Base-by-base conservation (phyloP, 2,888 invertebrate genomes). In the Dichetophora obliterata region DNA sequence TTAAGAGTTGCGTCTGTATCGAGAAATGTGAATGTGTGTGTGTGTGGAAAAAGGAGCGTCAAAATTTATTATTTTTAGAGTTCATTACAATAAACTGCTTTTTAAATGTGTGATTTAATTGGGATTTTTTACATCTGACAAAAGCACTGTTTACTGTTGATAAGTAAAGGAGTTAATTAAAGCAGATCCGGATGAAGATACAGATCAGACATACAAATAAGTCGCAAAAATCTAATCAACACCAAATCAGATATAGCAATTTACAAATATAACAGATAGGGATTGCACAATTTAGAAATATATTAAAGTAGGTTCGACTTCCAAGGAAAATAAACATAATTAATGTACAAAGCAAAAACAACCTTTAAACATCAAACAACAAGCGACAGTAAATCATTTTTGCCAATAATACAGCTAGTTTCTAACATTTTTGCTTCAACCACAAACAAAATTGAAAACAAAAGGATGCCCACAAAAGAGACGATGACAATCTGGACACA, bases 401-500 rank as follows among this genome's bases (percentile, higher is more conserved):
- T 48, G 68, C 43, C 43, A 22, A 50, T 22, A 2, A 22, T 16
- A 5, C 19, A 59, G 27, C 16, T 27, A 9, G 59, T 59, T 27
- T 19, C 14, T 43, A 43, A 11, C 11, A 19, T 57, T 1, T 27
- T 9, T 19, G 19, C 57, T 9, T 19, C 57, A 57, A 6, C 1
- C 5, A 19, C 57, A 37, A 68, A 54, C 11, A 27, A 27, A 54
- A 54, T 2, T 22, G 37, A 43, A 61, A 72, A 72, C 2, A 61
- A 72, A 73, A 73, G 27, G n/a, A 50, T 27, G 69, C 14, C 54
- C 54, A 54, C 24, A 57, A 75, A 24, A 50, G 69, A 22, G 63
- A 54, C 70, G 77, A 77, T 71, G 66, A 75, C 68, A 76, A 75
- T 75, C 59, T 43, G 75, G 54, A 74, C 75, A 77, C 71, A 68